Evolutionary conservation across 2,888 invertebrate species (phyloP).

Genomic region (Harpalus rubripes): DNA sequence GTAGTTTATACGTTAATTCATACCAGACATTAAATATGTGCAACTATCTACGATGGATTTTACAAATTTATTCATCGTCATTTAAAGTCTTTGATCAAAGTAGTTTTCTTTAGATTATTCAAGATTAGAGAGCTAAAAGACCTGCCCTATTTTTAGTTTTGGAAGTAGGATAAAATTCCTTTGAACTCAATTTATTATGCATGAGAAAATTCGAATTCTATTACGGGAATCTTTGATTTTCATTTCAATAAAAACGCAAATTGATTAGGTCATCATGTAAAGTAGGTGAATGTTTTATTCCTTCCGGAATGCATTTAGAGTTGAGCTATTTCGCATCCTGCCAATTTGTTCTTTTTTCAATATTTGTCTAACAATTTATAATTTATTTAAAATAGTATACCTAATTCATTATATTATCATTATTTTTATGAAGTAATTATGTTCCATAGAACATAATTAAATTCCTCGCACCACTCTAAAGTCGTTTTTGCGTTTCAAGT

Average conservation of each 20-base stretch:
- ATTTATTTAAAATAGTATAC: not conserved
- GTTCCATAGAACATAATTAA: too few species aligned
- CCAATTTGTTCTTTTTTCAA: not conserved
- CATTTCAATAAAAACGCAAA: conserved; percentile 37
- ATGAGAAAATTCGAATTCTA: conserved; percentile 36
- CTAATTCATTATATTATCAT: too few species aligned
- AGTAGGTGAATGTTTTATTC: conserved; percentile 20
- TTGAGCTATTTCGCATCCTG: not conserved
- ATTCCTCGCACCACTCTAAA: too few species aligned
- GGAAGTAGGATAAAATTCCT: conserved; percentile 1
- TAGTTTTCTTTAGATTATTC: conserved; percentile 3
- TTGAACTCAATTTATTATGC: conserved; percentile 22
- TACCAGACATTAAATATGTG: not conserved
- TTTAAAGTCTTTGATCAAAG: not conserved
- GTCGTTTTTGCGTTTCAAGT: too few species aligned
- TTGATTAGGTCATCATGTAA: conserved; percentile 44
- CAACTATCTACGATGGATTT: not conserved
- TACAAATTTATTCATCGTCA: not conserved
- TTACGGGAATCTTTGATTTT: conserved; percentile 31
- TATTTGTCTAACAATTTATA: not conserved
- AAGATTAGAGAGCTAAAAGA: conserved; percentile 3
- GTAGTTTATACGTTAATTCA: not conserved
- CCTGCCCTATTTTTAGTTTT: not conserved
- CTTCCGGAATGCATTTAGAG: not conserved
- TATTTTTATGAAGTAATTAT: too few species aligned